Evolutionary conservation across 2,113 vertebrate genomes (phyloP).

Genomic region (Girardinichthys multiradiatus): DNA sequence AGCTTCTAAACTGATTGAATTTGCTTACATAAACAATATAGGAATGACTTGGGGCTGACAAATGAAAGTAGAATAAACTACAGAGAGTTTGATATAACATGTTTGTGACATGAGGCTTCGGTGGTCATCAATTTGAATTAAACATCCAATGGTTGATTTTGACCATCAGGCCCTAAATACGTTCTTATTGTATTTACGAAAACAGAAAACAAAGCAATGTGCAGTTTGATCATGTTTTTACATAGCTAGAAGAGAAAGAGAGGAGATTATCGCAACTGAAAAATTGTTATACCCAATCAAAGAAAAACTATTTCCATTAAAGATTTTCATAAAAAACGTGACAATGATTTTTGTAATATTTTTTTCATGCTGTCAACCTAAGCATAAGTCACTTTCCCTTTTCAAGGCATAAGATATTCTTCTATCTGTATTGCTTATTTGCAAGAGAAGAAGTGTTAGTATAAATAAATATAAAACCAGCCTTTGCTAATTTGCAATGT

Average conservation of each 20-base stretch:
- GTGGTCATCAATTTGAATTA: not conserved
- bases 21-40: not conserved
- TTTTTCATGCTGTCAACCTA: not conserved
- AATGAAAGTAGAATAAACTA: not conserved
- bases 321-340: too few species aligned
- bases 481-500: too few species aligned
- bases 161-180: not conserved
- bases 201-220: not conserved
- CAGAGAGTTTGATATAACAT: not conserved
- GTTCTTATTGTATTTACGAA: too few species aligned
- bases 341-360: too few species aligned
- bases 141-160: not conserved
- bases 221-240: not conserved
- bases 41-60: not conserved
- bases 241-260: not conserved
- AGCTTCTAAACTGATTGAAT: not conserved
- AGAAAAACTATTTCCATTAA: too few species aligned
- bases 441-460: too few species aligned
- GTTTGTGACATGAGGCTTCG: not conserved
- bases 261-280: not conserved
- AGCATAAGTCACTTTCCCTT: conserved; percentile 1
- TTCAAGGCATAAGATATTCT: not conserved
- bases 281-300: too few species aligned
- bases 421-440: too few species aligned
- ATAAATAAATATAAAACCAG: too few species aligned